A percentile compares a stretch with the other conserved stretches of the same genome.
Evolutionary conservation across 1,140 invertebrate genomes (phyloP).

Genomic region (fruit fly (Drosophila melanogaster)): DNA sequence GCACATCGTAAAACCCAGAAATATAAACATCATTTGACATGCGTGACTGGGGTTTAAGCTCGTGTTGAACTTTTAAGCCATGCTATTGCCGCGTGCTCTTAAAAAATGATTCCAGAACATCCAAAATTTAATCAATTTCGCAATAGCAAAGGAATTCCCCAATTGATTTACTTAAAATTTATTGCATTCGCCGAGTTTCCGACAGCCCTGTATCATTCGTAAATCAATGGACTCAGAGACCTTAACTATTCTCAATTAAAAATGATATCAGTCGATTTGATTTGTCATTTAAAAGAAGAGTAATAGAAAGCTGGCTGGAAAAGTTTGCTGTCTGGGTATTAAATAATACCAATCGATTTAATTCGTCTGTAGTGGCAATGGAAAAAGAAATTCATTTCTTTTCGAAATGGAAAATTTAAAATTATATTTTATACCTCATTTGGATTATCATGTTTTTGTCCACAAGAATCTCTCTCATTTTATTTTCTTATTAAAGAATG

Average conservation of each 20-base stretch:
- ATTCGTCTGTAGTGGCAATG: not conserved
- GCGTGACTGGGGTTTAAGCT: slow-evolving; percentile 59
- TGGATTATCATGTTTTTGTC: not conserved
- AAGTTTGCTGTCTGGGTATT: slow-evolving; percentile 16
- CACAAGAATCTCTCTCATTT: too few species aligned
- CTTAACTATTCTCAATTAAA: slow-evolving; percentile 64
- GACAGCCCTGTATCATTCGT: slow-evolving; percentile 22
- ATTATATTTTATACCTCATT: not conserved
- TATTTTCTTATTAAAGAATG: not conserved
- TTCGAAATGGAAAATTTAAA: not conserved
- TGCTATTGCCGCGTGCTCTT: slow-evolving; percentile 21
- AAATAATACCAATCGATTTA: not conserved
- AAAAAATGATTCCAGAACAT: slow-evolving; percentile 22
- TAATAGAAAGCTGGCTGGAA: slow-evolving; percentile 19
- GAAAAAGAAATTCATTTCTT: too few species aligned
- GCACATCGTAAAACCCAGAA: slow-evolving; percentile 57
- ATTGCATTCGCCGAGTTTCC: slow-evolving; percentile 15
- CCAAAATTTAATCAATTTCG: slow-evolving; percentile 35
- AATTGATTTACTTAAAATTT: slow-evolving; percentile 58
- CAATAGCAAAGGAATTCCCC: slow-evolving; percentile 40
- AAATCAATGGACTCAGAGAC: slow-evolving; percentile 46
- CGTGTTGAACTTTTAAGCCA: slow-evolving; percentile 25
- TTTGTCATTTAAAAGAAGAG: slow-evolving; percentile 24
- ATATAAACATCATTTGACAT: slow-evolving; percentile 43
- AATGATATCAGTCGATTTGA: slow-evolving; percentile 48